These are phyloP conservation scores for Apamea sordens DNA, from an alignment of 2,888 invertebrate species.

Conservation along the genomic window DNA sequence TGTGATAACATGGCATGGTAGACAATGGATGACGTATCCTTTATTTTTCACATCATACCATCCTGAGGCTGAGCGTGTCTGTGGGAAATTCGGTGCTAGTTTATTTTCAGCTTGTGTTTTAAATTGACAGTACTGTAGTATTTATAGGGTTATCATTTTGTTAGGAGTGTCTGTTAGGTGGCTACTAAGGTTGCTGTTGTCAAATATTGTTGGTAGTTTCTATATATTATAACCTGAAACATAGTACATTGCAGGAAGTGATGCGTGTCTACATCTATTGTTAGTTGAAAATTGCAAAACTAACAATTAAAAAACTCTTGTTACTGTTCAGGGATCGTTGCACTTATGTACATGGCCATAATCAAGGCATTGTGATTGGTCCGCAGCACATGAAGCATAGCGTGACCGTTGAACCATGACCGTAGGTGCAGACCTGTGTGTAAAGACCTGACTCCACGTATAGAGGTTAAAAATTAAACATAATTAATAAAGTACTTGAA, in stretches of 20 bases:
- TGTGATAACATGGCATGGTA: constrained; percentile 64
- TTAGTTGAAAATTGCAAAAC: constrained; percentile 22
- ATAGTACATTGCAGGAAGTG: background rate
- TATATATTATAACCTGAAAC: background rate
- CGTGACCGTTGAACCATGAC: constrained; percentile 63
- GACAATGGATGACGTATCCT: constrained; percentile 64
- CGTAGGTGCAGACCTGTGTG: constrained; percentile 35
- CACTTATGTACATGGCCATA: constrained; percentile 51
- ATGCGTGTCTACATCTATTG: constrained; percentile 10
- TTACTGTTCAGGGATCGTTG: constrained; percentile 56
- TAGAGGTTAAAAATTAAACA: constrained; percentile 30
- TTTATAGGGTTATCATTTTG: constrained; percentile 7
- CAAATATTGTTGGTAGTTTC: background rate
- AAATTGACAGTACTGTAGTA: constrained; percentile 3
- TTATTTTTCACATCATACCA: constrained; percentile 45
- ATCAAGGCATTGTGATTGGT: constrained; percentile 58
- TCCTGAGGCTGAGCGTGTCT: constrained; percentile 24
- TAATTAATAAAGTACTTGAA: constrained; percentile 21
- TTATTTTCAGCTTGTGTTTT: constrained; percentile 12
- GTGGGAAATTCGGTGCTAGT: constrained; percentile 16
- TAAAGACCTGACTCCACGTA: constrained; percentile 40
- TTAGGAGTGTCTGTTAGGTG: background rate
- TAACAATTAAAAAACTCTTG: constrained; percentile 24
- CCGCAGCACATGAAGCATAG: constrained; percentile 55
- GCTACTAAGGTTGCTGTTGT: background rate